Percentiles rank a stretch among this genome's conserved stretches.
phyloP scores from a whole-genome alignment of 2,113 vertebrate species.

The Mirounga angustirostris region DNA sequence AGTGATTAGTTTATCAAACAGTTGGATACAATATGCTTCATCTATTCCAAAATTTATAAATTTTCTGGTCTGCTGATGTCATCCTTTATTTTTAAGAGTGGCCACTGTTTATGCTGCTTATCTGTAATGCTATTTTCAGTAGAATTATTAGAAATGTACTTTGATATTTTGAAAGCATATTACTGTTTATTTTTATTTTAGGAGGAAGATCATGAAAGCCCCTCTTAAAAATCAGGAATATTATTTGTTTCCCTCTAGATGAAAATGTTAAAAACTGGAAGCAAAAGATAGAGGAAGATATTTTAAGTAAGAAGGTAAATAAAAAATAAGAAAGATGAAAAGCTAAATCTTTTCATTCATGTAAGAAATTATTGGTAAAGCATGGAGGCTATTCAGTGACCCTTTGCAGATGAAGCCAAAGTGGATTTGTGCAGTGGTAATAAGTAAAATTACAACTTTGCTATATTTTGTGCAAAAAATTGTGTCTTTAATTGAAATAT shows the following conservation, averaged over 20 bases:
- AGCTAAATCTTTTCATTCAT: not conserved
- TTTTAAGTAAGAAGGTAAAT: not conserved
- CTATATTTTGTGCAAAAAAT: not conserved
- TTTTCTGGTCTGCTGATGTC: slow-evolving; percentile 26
- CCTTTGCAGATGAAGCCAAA: not conserved
- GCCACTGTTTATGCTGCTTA: not conserved
- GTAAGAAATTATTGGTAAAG: not conserved
- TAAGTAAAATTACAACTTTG: not conserved
- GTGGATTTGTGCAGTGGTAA: not conserved
- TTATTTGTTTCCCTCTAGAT: not conserved
- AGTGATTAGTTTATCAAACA: slow-evolving; percentile 12
- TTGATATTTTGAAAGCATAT: not conserved
- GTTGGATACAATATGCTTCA: not conserved
- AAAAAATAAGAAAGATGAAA: not conserved
- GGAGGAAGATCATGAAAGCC: not conserved
- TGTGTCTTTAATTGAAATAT: not conserved
- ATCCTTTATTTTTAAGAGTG: slow-evolving; percentile 19
- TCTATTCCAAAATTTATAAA: slow-evolving; percentile 25
- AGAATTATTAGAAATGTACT: not conserved
- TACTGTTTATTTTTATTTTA: not conserved
- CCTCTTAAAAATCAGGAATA: not conserved
- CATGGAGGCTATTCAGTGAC: not conserved
- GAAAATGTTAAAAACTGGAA: not conserved
- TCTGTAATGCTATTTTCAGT: not conserved
- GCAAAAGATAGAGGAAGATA: not conserved